Evolutionary conservation across 1,140 invertebrate genomes (phyloP).

Genomic region (Drosophila lini): DNA sequence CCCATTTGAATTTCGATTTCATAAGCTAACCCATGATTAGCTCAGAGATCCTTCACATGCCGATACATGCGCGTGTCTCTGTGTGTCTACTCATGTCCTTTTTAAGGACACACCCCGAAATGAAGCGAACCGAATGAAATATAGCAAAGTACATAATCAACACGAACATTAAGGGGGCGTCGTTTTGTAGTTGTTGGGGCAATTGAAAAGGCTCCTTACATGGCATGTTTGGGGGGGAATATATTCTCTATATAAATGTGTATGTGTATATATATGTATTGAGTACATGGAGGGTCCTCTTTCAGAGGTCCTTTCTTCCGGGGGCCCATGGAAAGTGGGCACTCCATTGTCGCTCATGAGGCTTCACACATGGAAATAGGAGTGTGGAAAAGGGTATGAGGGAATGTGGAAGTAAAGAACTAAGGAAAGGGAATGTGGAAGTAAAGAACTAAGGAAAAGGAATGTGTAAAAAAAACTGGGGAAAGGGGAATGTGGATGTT

Average conservation of each 20-base stretch:
- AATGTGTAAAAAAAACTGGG: not conserved
- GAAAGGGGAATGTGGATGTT: not conserved
- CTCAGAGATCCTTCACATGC: constrained; percentile 56
- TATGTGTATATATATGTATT: constrained; percentile 6
- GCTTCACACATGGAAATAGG: constrained; percentile 39
- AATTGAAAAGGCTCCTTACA: constrained; percentile 57
- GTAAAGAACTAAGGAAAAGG: not conserved
- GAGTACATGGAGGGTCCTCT: constrained; percentile 37
- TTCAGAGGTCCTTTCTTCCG: constrained; percentile 34
- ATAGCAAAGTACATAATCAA: constrained; percentile 68
- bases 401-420: constrained; percentile 12
- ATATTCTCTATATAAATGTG: not conserved
- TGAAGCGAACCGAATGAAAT: constrained; percentile 26
- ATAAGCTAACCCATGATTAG: constrained; percentile 68
- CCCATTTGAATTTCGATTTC: constrained; percentile 65
- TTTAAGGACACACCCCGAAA: constrained; percentile 40
- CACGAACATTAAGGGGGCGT: constrained; percentile 69
- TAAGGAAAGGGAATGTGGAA: not conserved
- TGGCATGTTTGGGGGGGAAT: constrained; percentile 19
- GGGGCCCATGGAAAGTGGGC: constrained; percentile 22
- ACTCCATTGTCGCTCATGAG: constrained; percentile 68
- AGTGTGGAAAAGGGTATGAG: not conserved
- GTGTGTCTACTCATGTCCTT: not conserved
- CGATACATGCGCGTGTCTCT: constrained; percentile 2
- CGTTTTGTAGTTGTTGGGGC: constrained; percentile 18